These are phyloP conservation scores for Grantiella picta DNA, from an alignment of 2,113 vertebrate species.

Conservation along the genomic window DNA sequence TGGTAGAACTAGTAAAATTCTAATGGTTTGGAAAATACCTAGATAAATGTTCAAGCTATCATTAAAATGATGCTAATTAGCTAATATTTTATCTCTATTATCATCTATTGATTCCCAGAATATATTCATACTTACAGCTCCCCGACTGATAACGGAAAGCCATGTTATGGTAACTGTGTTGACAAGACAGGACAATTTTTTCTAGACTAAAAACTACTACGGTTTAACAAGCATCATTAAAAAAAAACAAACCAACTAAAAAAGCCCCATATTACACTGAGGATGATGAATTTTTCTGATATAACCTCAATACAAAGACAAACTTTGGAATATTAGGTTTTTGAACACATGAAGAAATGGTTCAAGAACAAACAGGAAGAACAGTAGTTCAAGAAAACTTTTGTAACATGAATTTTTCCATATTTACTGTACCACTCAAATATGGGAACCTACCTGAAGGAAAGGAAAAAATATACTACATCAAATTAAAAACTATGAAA, in stretches of 20 bases:
- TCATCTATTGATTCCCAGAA: neutral
- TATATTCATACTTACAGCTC: neutral
- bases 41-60: neutral
- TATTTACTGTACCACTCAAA: neutral
- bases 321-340: neutral
- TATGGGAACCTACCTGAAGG: neutral
- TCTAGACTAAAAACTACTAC: neutral
- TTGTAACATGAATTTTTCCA: accelerated
- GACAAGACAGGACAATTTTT: neutral
- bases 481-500: neutral
- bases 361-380: neutral
- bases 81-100: neutral
- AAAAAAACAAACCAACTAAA: neutral
- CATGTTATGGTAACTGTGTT: neutral
- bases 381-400: neutral
- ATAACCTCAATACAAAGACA: neutral
- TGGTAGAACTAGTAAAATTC: neutral
- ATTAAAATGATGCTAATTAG: neutral
- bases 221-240: neutral
- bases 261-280: neutral
- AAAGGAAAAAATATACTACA: neutral
- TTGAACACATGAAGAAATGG: neutral
- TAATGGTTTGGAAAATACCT: neutral
- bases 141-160: neutral
- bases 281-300: neutral